A percentile compares a stretch with the other conserved stretches of the same genome.
Conservation (phyloP, 1,140 invertebrate species). For the Aplysia californica region DNA sequence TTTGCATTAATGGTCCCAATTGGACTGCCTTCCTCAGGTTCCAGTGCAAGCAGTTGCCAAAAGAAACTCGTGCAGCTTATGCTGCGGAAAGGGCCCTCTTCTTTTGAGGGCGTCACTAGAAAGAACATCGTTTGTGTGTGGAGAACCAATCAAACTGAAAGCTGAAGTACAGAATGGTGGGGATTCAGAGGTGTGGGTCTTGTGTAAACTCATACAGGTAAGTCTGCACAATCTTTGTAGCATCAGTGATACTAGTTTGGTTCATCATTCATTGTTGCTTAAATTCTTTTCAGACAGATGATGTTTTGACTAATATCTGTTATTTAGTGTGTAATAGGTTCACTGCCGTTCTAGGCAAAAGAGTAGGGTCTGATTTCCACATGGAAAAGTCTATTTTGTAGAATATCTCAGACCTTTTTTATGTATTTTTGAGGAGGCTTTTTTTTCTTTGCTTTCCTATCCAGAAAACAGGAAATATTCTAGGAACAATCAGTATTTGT, state of each 20-base stretch:
- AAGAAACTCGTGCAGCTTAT: conserved; percentile 79
- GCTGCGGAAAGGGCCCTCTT: conserved; percentile 80
- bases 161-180: conserved; percentile 85
- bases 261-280: background rate
- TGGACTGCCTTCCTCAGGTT: conserved; percentile 72
- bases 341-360: no score
- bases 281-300: background rate
- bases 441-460: no score
- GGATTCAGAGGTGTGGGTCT: conserved; percentile 77
- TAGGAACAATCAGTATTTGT: no score
- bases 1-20: no score
- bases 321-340: no score
- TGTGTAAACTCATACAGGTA: conserved; percentile 79
- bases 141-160: conserved; percentile 81
- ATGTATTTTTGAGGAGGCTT: no score
- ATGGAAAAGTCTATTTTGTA: no score
- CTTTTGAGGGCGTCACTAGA: conserved; percentile 78
- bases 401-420: no score
- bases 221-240: background rate
- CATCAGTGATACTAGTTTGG: background rate
- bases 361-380: no score
- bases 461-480: no score
- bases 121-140: conserved; percentile 83
- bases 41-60: conserved; percentile 79
- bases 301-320: no score